Evolutionary conservation across 2,113 vertebrate species (phyloP), one percentile per base, ranked within the genome.

Genomic region (Tyrannus savana): DNA sequence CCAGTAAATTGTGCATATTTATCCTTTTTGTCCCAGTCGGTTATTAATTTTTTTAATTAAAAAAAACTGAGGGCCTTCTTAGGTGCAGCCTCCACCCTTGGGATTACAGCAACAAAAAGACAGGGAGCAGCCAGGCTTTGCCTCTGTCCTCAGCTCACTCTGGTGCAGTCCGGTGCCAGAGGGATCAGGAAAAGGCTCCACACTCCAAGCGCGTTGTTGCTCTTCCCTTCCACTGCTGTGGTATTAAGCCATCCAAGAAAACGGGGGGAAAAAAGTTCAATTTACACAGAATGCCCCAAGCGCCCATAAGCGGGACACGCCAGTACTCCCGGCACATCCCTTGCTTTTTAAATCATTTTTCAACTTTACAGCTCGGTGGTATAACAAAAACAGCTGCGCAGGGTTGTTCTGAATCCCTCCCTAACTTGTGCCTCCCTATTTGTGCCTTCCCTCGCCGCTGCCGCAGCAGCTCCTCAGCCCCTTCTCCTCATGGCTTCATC

Each of bases 141-240:
- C 60, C 76, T 94, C 78, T 91, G 67, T 94, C 90, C 82, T 97
- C 89, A 97, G 87, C 77, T 97, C 94, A 96, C 95, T 95, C 86
- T 69, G 83, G 68, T 94, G 94, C 94, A 95, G 77, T 68, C 91
- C 6, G 0, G 82, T 91, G 96, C 79, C 93, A 97, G 93, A 89
- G 62, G 68, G 87, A 96, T 87, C 88, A 41, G 49, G 67, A 90
- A 56, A 91, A 92, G 25, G 14, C 52, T 59, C 75, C 24, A n/a
- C 69, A 35, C 91, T 97, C 94, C 86, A 78, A 96, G 74, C n/a
- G 5, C 33, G 31, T 66, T 52, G 19, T n/a, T 96, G 93, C 81
- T 93, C 85, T 97, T 97, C 96, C 89, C 91, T 94, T 96, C 90
- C 79, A 92, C 59, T 73, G 58, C 60, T 94, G 66, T 19, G n/a